Conservation (phyloP, 1,140 invertebrate genomes). For the Diuraphis noxia region DNA sequence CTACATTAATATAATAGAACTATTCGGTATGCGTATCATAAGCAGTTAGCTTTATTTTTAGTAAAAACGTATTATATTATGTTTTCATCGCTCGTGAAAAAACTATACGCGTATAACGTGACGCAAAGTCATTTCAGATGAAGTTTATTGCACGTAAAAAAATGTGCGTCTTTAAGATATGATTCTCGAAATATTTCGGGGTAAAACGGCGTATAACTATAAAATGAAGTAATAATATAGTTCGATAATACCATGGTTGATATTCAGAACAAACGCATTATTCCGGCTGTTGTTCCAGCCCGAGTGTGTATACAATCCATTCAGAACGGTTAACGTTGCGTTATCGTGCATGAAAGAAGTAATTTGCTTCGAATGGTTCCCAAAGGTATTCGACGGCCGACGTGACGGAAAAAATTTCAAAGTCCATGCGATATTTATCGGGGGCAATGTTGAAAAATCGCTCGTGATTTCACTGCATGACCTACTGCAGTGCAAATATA, state of each 20-base stretch:
- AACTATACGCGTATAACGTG: background rate
- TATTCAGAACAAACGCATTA: background rate
- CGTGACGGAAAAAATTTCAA: background rate
- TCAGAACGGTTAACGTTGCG: background rate
- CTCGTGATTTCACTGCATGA: background rate
- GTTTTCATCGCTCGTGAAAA: background rate
- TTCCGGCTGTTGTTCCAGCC: background rate
- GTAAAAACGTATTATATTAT: background rate
- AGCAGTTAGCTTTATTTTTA: background rate
- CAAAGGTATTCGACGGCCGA: background rate
- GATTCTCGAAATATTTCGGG: background rate
- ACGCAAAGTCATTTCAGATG: background rate
- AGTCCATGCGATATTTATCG: background rate
- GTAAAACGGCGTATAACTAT: background rate
- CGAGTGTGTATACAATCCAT: background rate
- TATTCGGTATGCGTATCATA: background rate
- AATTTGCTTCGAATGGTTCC: background rate
- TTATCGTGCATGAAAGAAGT: background rate
- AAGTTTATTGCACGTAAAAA: slow-evolving; percentile 4
- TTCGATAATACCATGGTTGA: background rate
- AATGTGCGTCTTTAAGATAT: background rate
- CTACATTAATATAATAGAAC: background rate
- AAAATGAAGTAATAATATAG: background rate
- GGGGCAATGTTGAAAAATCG: background rate
- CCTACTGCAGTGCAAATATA: background rate